These are phyloP conservation scores for Sericinus montela DNA, from an alignment of 2,888 invertebrate genomes.

Conservation along the genomic window DNA sequence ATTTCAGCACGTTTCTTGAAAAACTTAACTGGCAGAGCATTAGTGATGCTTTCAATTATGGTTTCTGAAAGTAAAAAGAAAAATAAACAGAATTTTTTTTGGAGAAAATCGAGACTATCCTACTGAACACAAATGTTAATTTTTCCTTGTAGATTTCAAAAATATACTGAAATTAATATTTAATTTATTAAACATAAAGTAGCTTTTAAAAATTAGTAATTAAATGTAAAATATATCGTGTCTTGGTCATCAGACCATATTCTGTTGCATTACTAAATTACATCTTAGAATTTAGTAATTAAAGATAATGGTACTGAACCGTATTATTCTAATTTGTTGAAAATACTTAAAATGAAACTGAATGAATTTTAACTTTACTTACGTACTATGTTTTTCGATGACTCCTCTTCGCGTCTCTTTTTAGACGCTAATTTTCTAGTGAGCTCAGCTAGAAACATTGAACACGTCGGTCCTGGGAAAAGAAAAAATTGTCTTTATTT, in stretches of 20 bases:
- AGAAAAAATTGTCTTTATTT: neutral
- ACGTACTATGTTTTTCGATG: constrained; percentile 56
- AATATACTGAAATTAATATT: too few species aligned
- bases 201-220: too few species aligned
- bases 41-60: constrained; percentile 58
- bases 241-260: too few species aligned
- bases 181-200: too few species aligned
- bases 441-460: constrained; percentile 63
- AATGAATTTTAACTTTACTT: constrained; percentile 30
- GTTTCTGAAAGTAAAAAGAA: constrained; percentile 38
- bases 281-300: too few species aligned
- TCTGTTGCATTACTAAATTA: too few species aligned
- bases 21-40: constrained; percentile 56
- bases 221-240: too few species aligned
- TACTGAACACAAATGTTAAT: too few species aligned
- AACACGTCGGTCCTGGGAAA: constrained; percentile 56
- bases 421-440: constrained; percentile 53
- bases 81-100: neutral
- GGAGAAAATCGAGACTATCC: too few species aligned
- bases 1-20: constrained; percentile 43
- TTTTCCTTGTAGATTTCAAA: too few species aligned
- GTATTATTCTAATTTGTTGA: too few species aligned
- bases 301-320: too few species aligned
- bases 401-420: constrained; percentile 47
- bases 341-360: neutral